Base-by-base conservation (phyloP, 2,797 vertebrate species). In the Gastrophryne carolinensis region DNA sequence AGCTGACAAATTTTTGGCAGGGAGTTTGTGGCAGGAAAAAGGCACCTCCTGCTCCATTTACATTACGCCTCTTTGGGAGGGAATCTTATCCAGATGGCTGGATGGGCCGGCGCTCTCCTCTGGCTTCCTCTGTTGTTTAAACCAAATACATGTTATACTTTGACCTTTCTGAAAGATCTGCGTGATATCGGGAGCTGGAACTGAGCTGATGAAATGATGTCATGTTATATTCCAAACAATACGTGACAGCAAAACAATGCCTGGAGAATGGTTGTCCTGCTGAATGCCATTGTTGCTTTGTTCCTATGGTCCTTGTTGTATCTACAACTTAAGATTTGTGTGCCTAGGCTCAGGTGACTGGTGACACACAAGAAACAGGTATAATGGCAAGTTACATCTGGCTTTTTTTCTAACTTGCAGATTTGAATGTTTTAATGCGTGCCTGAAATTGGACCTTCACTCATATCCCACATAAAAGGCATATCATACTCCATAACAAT, bases 11-110 rank as follows among this genome's bases (percentile, higher is more conserved):
- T 53, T 78, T 81, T 81, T 86, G 75, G 80, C 80, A 83, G 77
- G 53, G 72, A 1, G 17, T 76, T 13, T 77, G 78, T 78, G 81
- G 71, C 82, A 82, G 84, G 79, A 84, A 84, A 81, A 79, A 35
- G 78, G 61, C 65, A 80, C 74, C 64, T 84, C 57, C 0, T 82
- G 73, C 85, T 87, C 87, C 81, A 80, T 81, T 87, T 83, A 78
- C 79, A 82, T 85, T 82, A 83, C 72, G 79, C 79, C 79, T 67
- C 79, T 79, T 84, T 84, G 71, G 80, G 82, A 83, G 84, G 69
- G 79, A 84, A 81, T 85, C 85, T 83, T 79, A 81, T 81, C 81
- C 84, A 84, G 80, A 81, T 81, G 81, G 78, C 76, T 83, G 73
- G 83, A 78, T 75, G 81, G 73, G 75, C 21, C 73, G 56, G n/a